Evolutionary conservation across 2,113 vertebrate species (phyloP).

Genomic region (Gracilinanus agilis): DNA sequence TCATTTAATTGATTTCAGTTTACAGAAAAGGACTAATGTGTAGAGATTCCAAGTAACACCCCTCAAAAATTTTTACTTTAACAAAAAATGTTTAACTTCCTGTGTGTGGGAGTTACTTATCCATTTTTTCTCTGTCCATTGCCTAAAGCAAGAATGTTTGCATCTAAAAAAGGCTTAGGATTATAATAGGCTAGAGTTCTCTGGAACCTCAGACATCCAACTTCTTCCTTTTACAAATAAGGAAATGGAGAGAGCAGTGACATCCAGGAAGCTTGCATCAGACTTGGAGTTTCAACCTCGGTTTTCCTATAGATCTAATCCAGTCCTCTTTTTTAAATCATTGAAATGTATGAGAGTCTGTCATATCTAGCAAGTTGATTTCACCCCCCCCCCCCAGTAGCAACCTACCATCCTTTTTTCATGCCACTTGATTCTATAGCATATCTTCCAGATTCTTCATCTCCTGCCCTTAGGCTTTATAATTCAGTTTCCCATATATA

Average conservation of each 20-base stretch:
- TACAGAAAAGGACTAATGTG: neutral
- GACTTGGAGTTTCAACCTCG: neutral
- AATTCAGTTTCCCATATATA: neutral
- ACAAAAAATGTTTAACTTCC: neutral
- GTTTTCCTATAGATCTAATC: neutral
- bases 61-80: neutral
- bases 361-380: neutral
- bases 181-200: neutral
- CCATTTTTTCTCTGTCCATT: neutral
- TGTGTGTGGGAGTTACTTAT: neutral
- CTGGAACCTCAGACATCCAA: too few species aligned
- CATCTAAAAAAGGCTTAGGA: neutral
- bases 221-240: neutral
- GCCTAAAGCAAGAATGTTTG: neutral
- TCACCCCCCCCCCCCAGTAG: neutral
- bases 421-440: neutral
- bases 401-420: neutral
- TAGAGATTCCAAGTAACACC: neutral
- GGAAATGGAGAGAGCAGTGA: neutral
- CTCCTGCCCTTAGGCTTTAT: neutral
- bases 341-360: neutral
- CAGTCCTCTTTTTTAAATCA: neutral
- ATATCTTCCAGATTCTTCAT: neutral
- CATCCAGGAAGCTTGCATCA: neutral
- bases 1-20: constrained; percentile 43